phyloP scores from a whole-genome alignment of 1,140 invertebrate genomes.

The Ostrea denselamellosa region DNA sequence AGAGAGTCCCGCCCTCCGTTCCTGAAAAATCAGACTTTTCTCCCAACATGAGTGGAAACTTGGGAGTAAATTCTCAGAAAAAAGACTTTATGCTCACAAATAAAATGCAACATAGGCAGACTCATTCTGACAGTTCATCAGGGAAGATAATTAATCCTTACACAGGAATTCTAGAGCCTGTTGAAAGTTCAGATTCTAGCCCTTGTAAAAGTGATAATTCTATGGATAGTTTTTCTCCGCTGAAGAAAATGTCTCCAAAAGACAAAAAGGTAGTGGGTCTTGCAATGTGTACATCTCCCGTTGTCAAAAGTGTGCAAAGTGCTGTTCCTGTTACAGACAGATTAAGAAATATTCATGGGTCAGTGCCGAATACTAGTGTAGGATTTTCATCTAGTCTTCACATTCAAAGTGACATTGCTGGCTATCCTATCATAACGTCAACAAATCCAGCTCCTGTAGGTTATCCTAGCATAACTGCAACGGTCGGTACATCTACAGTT shows the following conservation, averaged over 20 bases:
- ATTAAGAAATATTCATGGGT: not conserved
- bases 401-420: slow-evolving; percentile 31
- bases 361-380: not conserved
- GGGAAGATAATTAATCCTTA: slow-evolving; percentile 92
- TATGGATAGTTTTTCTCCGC: slow-evolving; percentile 59
- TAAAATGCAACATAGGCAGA: slow-evolving; percentile 1
- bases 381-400: slow-evolving; percentile 25
- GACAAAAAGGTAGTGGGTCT: slow-evolving; percentile 24
- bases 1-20: not conserved
- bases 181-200: slow-evolving; percentile 76
- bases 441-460: not conserved
- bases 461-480: not conserved
- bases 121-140: slow-evolving; percentile 69
- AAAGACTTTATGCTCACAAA: not conserved
- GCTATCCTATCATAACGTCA: not conserved
- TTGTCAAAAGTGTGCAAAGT: slow-evolving; percentile 26
- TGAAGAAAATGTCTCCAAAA: slow-evolving; percentile 49
- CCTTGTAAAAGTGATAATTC: slow-evolving; percentile 63
- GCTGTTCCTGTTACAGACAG: not conserved
- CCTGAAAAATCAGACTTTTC: not conserved
- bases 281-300: slow-evolving; percentile 22
- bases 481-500: not conserved
- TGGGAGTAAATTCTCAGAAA: not conserved
- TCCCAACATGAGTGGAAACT: slow-evolving; percentile 29
- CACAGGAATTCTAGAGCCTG: slow-evolving; percentile 90